Percentiles rank a stretch among this genome's conserved stretches.
Conservation (phyloP, 2,888 invertebrate species). For the Mimumesa dahlbomi region DNA sequence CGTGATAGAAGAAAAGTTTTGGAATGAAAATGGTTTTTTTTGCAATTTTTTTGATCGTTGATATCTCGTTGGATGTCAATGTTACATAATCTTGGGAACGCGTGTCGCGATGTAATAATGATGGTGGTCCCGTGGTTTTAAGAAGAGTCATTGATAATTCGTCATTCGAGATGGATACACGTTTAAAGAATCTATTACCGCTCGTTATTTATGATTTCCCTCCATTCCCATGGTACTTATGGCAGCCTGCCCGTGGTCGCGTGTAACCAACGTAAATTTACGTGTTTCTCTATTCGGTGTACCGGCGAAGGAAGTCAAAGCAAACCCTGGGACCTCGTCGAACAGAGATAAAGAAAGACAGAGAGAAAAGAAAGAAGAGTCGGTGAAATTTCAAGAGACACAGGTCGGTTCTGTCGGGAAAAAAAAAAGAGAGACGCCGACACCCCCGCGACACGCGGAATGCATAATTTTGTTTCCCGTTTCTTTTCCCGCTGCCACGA, state of each 20-base stretch:
- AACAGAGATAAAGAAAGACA: conserved; percentile 23
- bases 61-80: too few relatives aligned
- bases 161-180: conserved; percentile 49
- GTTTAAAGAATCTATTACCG: conserved; percentile 54
- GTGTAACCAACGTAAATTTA: conserved; percentile 52
- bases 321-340: conserved; percentile 31
- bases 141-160: conserved; percentile 51
- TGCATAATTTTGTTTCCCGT: conserved; percentile 33
- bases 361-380: not conserved
- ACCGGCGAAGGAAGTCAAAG: not conserved
- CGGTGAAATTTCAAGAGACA: conserved; percentile 27
- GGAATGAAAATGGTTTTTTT: too few relatives aligned
- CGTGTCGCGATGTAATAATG: not conserved
- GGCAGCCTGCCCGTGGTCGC: conserved; percentile 34
- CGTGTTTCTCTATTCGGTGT: conserved; percentile 12
- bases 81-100: too few relatives aligned
- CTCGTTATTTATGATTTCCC: conserved; percentile 38
- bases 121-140: conserved; percentile 38
- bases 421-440: too few relatives aligned
- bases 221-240: conserved; percentile 39
- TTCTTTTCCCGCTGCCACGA: conserved; percentile 3
- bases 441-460: conserved; percentile 36
- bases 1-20: too few relatives aligned
- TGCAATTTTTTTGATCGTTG: too few relatives aligned
- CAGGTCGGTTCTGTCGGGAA: too few relatives aligned